phyloP scores from a whole-genome alignment of 2,888 invertebrate genomes.

The Drosophila austrosaltans region DNA sequence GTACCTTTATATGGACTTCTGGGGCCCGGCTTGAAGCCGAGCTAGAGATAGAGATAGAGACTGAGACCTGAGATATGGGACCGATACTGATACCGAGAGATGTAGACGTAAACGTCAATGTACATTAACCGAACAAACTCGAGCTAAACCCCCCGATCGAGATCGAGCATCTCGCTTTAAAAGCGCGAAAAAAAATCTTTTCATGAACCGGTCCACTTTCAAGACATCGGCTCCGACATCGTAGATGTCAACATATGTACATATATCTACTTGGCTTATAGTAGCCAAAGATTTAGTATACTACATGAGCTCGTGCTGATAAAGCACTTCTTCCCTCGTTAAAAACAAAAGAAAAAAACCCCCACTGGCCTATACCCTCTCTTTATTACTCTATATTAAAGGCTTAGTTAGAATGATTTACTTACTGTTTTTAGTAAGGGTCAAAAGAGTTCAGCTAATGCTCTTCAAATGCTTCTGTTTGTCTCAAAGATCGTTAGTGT shows the following conservation, averaged over 20 bases:
- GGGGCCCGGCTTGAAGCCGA: slow-evolving; percentile 47
- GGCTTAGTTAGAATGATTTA: slow-evolving; percentile 29
- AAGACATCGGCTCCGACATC: slow-evolving; percentile 54
- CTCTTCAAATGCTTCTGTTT: slow-evolving; percentile 17
- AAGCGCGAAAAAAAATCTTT: slow-evolving; percentile 67
- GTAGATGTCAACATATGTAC: slow-evolving; percentile 19
- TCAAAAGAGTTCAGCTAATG: slow-evolving; percentile 55
- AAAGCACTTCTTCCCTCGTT: not conserved
- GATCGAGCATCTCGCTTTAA: slow-evolving; percentile 45
- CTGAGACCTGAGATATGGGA: slow-evolving; percentile 1
- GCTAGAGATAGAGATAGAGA: slow-evolving; percentile 12
- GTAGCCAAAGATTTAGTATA: not conserved
- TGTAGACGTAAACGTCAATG: slow-evolving; percentile 21
- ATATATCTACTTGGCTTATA: not conserved
- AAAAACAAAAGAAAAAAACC: not conserved
- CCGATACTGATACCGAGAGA: slow-evolving; percentile 8
- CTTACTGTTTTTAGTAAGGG: slow-evolving; percentile 38
- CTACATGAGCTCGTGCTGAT: slow-evolving; percentile 1
- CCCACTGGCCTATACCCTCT: not conserved
- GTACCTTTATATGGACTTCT: slow-evolving; percentile 79
- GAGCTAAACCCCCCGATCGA: slow-evolving; percentile 12
- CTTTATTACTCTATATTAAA: not conserved
- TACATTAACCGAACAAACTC: slow-evolving; percentile 14
- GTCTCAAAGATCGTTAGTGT: slow-evolving; percentile 27
- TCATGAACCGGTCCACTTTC: slow-evolving; percentile 72